phyloP scores from a whole-genome alignment of 2,113 vertebrate genomes.

The Aspidoscelis tigris region DNA sequence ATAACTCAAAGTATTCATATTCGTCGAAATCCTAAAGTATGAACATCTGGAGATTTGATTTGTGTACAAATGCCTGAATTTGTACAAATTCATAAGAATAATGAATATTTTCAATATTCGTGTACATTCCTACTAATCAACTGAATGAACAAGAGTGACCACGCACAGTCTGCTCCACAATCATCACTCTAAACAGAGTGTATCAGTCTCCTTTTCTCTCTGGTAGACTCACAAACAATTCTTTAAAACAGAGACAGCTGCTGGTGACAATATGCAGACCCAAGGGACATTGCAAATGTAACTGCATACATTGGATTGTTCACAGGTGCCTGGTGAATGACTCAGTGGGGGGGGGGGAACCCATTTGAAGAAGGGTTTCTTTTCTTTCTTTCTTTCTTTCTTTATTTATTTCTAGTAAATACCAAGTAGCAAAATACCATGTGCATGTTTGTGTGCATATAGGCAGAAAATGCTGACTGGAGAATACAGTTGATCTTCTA shows the following conservation, averaged over 20 bases:
- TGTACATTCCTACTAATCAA: no score
- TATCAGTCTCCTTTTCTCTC: neutral
- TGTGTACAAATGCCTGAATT: no score
- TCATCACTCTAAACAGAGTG: neutral
- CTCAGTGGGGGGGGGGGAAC: neutral
- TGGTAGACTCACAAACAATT: neutral
- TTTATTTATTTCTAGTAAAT: constrained; percentile 3
- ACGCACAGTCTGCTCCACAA: neutral
- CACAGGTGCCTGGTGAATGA: neutral
- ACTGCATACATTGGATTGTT: neutral
- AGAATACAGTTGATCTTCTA: no score
- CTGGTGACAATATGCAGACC: neutral
- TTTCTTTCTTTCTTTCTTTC: no score
- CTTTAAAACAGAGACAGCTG: constrained; percentile 2
- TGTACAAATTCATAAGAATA: no score
- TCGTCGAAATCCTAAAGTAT: no score
- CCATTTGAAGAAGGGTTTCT: no score
- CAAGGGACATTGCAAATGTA: neutral
- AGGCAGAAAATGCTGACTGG: neutral
- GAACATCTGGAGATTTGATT: no score
- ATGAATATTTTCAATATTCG: no score
- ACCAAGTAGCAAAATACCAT: neutral
- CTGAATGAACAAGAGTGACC: no score
- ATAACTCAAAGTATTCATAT: no score
- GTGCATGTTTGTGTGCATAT: neutral